Conservation (phyloP, 1,140 invertebrate genomes). For the Subanguina moxae region DNA sequence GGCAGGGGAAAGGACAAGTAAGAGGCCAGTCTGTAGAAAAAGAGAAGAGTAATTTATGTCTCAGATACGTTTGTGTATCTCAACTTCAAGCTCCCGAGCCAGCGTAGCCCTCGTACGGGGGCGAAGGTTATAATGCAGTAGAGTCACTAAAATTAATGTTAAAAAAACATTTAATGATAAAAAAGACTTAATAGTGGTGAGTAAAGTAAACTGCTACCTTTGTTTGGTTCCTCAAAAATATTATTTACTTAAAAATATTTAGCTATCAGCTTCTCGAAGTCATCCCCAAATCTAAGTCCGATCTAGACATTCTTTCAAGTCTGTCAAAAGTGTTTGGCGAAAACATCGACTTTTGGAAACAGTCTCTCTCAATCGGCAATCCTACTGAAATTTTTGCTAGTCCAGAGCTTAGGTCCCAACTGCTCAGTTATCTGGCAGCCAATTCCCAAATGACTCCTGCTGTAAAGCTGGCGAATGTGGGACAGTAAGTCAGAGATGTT, state of each 20-base stretch:
- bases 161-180: no score
- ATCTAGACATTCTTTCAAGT: neutral
- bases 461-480: constrained; percentile 4
- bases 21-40: no score
- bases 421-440: neutral
- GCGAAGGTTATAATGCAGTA: no score
- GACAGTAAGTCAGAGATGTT: constrained; percentile 2
- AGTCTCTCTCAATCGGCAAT: neutral
- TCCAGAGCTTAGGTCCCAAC: neutral
- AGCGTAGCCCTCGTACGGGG: no score
- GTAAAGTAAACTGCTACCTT: no score
- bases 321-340: constrained; percentile 1
- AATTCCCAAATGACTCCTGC: neutral
- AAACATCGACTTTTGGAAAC: constrained; percentile 15
- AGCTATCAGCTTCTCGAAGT: constrained; percentile 13
- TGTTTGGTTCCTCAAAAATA: no score
- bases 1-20: no score
- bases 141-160: no score
- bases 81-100: no score
- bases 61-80: no score
- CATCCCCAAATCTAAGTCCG: constrained; percentile 2
- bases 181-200: no score
- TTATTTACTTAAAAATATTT: neutral
- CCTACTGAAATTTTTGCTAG: constrained; percentile 5
- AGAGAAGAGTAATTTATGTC: no score